Conservation (phyloP, 2,113 vertebrate species). For the Recurvirostra avosetta region DNA sequence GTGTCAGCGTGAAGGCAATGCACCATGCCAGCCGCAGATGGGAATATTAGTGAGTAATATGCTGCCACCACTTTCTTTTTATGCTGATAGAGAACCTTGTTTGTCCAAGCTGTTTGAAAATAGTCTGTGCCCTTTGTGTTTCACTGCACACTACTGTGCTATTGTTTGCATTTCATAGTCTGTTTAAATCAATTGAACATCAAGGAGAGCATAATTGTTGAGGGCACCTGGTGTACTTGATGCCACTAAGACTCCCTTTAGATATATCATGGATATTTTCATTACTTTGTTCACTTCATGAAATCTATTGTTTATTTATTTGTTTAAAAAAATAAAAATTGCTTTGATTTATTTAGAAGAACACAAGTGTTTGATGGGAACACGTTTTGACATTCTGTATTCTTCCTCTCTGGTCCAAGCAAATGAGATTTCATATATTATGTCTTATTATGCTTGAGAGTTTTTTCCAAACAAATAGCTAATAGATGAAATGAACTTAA, state of each 20-base stretch:
- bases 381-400: background rate
- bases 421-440: background rate
- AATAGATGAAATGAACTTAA: background rate
- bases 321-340: background rate
- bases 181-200: background rate
- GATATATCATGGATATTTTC: background rate
- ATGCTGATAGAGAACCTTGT: background rate
- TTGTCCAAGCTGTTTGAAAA: background rate
- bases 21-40: background rate
- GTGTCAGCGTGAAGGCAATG: background rate
- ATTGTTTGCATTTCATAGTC: background rate
- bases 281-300: background rate
- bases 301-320: background rate
- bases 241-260: background rate
- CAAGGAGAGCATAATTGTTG: background rate
- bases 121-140: background rate
- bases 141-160: background rate
- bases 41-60: background rate
- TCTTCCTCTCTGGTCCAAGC: background rate
- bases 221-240: background rate
- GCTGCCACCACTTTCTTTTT: background rate
- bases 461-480: background rate
- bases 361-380: background rate
- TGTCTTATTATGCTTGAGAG: background rate
- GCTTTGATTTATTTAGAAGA: background rate